Conservation (phyloP, 92 coral and sea anemone genomes). For the Palythoa caribaeorum region DNA sequence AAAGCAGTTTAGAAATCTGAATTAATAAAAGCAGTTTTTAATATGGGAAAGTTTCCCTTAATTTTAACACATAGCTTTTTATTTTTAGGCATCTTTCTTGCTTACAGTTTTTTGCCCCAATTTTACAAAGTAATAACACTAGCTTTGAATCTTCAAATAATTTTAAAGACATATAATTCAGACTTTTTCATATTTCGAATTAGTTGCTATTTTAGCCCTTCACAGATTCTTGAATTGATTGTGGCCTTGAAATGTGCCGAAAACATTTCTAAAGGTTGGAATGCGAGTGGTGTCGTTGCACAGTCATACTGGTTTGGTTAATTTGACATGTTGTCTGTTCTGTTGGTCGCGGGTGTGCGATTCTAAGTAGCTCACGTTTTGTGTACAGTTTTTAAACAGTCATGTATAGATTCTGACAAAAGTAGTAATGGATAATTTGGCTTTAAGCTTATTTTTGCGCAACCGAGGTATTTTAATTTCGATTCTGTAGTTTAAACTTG, state of each 20-base stretch:
- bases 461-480: too few species aligned
- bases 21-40: neutral
- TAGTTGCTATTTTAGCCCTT: neutral
- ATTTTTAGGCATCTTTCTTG: neutral
- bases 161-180: too few species aligned
- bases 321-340: conserved; percentile 25
- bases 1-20: neutral
- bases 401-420: neutral
- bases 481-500: too few species aligned
- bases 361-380: neutral
- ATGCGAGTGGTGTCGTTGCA: conserved; percentile 5
- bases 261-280: neutral
- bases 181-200: too few species aligned
- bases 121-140: too few species aligned
- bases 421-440: neutral
- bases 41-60: neutral
- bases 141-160: too few species aligned
- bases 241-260: neutral
- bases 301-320: conserved; percentile 1
- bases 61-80: neutral
- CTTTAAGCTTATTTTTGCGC: neutral
- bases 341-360: neutral
- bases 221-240: neutral
- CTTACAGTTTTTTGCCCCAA: too few species aligned
- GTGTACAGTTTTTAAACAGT: neutral